Evolutionary conservation across 2,888 invertebrate species (phyloP), one percentile per base, ranked within the genome.

Genomic region (Euplagia quadripunctaria): DNA sequence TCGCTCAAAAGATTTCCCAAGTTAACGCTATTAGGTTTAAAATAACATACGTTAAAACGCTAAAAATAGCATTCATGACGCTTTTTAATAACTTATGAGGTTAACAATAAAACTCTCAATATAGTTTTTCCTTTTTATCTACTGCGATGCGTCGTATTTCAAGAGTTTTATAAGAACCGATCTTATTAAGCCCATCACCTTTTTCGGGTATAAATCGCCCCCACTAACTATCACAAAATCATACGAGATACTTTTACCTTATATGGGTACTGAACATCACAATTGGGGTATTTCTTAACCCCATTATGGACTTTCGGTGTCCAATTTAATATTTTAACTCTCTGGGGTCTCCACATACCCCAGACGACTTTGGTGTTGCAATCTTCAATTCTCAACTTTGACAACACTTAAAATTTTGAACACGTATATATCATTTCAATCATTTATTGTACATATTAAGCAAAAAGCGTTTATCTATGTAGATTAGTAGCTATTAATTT

Each of bases 391-490:
- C 63, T 31, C 31, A 64, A 67, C 63, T 31, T 69, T 70, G 66
- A 46, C 41, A 46, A 68, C 58, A 68, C 42, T 46, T 52, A 17
- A n/a, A 52, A 70, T 64, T 64, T 72, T 17, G 61, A 71, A 70
- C 51, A 55, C 55, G 14, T 69, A 70, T 64, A 67, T 64, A 55
- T 55, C 58, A 55, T 68, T 72, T 68, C n/a, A 68, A 68, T 72
- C 65, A 72, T 74, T 70, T 87, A 79, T 85, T 93, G 93, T 93
- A 93, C 89, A 94, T 94, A 94, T 91, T 93, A 91, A 93, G 90
- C 85, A 88, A 88, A 93, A 90, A 87, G 69, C 72, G 66, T 73
- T 77, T 79, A 82, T 77, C 78, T 79, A 81, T 86, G 83, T 91
- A 92, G 91, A 84, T 79, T 88, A 89, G 87, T 90, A 89, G 90